Evolutionary conservation across 2,113 vertebrate genomes (phyloP), one percentile per base, ranked within the genome.

Genomic region (Halcyon senegalensis): DNA sequence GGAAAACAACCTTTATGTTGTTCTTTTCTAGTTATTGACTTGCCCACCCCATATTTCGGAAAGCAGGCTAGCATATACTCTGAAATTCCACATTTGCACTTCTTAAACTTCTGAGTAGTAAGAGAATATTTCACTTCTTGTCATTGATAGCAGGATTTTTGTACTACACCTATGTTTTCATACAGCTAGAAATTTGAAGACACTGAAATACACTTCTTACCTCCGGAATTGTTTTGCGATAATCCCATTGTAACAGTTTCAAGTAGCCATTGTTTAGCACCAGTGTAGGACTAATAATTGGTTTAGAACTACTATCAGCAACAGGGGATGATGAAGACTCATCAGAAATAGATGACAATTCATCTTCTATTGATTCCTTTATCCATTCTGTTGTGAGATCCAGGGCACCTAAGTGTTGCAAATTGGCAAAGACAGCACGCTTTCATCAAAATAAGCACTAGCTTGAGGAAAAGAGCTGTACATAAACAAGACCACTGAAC

Each of bases 351-450:
- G 96, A 94, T n/a, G 97, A 98, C 60, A 98, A 74, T 62, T 98
- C 98, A 95, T 99, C 99, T 92, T 99, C 97, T 90, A 99, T 88
- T 0, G 98, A 98, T 24, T 98, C 98, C 94, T 98, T 98, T 91
- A 99, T 98, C 99, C 99, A 99, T 79, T 98, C 97, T 11, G 98
- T 99, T 86, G 99, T 99, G 90, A 98, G 97, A 87, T 98, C 95
- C 96, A 99, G 98, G 73, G 99, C 98, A 98, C 84, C 99, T 99
- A 93, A 75, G 50, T 20, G 91, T 94, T 77, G 51, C 50, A 91
- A 93, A 76, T 18, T 24, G 90, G 6, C 73, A 90, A 10, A 91
- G 27, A 50, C n/a, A 56, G 14, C 30, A 50, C 24, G 17, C 16
- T 43, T 74, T 63, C 39, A 72, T 41, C 51, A 90, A 90, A 80